Evolutionary conservation across 2,888 invertebrate genomes (phyloP), one percentile per base, ranked within the genome.

Genomic region (Sinohyriopsis cumingii): DNA sequence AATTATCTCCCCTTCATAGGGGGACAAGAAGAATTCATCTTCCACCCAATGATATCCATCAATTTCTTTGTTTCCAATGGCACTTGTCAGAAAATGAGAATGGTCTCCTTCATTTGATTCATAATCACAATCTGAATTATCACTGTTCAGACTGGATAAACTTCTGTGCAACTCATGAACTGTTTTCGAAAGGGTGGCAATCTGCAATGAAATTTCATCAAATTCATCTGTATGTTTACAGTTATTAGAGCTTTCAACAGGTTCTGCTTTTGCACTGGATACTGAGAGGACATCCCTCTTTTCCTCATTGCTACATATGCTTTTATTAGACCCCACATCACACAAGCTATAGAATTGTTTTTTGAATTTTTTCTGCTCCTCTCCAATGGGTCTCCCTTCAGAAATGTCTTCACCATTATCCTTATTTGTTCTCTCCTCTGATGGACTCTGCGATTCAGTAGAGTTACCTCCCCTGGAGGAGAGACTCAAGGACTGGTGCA

Each of bases 271-370:
- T 22, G 59, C 28, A 15, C 66, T 54, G 18, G 55, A 57, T 24
- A 57, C 15, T n/a, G 45, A 33, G 1, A 33, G 18, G 18, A 69
- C 72, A 18, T 63, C 71, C 19, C 71, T 72, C 15, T 68, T 73
- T 61, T 82, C 82, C 63, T 75, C 77, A 54, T 79, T 80, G 6
- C 80, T 79, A 15, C 79, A 81, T 54, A 82, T 68, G 69, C 85
- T 86, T 24, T 79, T 71, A 67, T 80, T 83, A 9, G 87, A 87
- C 22, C 80, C 86, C 18, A 84, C 81, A 54, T 80, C 78, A 68
- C 86, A 86, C n/a, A 87, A 76, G 68, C 87, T 87, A 78, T 87
- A 87, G 69, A 86, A 87, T 67, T 86, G 82, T 63, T 82, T 83
- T 63, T 84, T 80, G 74, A 87, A 87, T 56, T 78, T 76, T 45